Percentiles rank a stretch among this genome's conserved stretches.
These are phyloP conservation scores for Zygothrica quintamaculata DNA, from an alignment of 2,888 invertebrate genomes.

Conservation along the genomic window DNA sequence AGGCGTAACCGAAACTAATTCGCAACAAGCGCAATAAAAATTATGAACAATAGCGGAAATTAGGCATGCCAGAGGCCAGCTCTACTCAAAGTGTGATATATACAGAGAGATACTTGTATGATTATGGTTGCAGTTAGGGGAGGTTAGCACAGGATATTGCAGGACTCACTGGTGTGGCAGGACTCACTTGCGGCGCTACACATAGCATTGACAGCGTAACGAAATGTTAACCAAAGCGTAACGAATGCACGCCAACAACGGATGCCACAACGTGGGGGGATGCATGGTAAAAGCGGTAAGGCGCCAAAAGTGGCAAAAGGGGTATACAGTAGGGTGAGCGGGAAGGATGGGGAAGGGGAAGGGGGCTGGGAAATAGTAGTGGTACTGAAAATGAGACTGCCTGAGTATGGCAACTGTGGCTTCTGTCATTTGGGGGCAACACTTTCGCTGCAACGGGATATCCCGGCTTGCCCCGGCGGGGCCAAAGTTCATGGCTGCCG, in stretches of 20 bases:
- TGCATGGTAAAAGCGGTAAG: background rate
- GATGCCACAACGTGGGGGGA: constrained; percentile 3
- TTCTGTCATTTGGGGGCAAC: constrained; percentile 48
- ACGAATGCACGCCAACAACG: constrained; percentile 55
- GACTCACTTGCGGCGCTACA: constrained; percentile 54
- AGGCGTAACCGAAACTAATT: constrained; percentile 83
- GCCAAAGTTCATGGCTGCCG: constrained; percentile 65
- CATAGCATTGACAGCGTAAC: constrained; percentile 77
- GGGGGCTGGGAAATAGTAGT: background rate
- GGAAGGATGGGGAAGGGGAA: background rate
- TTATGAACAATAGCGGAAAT: constrained; percentile 81
- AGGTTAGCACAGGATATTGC: constrained; percentile 12
- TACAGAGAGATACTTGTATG: background rate
- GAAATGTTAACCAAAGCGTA: constrained; percentile 78
- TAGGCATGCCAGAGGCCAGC: constrained; percentile 60
- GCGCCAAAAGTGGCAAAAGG: background rate
- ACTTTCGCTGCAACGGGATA: constrained; percentile 64
- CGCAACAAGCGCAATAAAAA: constrained; percentile 81
- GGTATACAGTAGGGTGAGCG: background rate
- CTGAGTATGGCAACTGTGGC: background rate
- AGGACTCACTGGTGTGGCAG: constrained; percentile 41
- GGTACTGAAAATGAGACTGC: background rate
- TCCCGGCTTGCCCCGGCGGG: constrained; percentile 29
- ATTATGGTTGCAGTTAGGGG: constrained; percentile 3
- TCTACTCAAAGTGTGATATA: background rate